A percentile compares a stretch with the other conserved stretches of the same genome.
These are phyloP conservation scores for Heterotilapia buettikoferi DNA, from an alignment of 2,113 vertebrate genomes.

Conservation along the genomic window DNA sequence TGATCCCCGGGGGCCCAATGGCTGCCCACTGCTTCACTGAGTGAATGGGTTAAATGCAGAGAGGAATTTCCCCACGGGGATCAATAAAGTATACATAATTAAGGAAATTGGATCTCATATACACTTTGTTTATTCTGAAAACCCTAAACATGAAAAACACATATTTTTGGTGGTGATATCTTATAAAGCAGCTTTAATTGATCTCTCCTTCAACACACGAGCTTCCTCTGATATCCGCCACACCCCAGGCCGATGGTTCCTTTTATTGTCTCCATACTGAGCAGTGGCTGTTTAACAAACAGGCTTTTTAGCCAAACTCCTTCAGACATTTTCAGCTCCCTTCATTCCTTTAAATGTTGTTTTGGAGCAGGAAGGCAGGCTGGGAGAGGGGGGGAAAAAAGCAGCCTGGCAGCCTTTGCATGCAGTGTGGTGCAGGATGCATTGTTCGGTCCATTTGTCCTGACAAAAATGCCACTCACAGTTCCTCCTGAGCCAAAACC, in stretches of 20 bases:
- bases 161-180: neutral
- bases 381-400: fast-evolving
- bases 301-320: neutral
- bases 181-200: neutral
- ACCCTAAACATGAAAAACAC: neutral
- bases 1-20: neutral
- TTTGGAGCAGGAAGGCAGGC: neutral
- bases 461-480: conserved; percentile 4
- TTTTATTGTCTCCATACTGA: neutral
- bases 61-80: fast-evolving
- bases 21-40: fast-evolving
- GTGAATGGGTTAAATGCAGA: neutral
- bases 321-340: neutral
- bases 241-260: neutral
- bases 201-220: neutral
- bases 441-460: conserved; percentile 27
- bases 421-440: neutral
- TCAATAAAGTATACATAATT: neutral
- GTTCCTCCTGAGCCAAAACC: conserved; percentile 16
- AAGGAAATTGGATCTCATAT: neutral
- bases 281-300: neutral
- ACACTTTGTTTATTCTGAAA: neutral
- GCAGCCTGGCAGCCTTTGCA: neutral
- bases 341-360: neutral
- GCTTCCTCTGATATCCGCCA: neutral